Evolutionary conservation across 2,797 vertebrate species (phyloP).

Genomic region (Antrozous pallidus): DNA sequence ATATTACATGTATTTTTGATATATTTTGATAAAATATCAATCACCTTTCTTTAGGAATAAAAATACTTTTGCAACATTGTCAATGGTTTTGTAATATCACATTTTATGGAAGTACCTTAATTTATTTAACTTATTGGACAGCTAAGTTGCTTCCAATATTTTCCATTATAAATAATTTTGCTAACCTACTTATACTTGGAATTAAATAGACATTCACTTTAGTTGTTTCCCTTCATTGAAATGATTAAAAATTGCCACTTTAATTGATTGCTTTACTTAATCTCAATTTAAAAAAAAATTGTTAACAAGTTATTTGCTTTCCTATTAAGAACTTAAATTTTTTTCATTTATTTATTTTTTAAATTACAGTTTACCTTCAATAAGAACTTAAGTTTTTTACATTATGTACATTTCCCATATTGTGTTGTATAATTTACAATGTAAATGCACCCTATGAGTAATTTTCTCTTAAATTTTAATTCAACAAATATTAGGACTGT

Average conservation of each 20-base stretch:
- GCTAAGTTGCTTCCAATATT: conserved; percentile 29
- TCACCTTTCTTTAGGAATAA: background rate
- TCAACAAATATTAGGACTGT: background rate
- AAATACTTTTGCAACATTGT: background rate
- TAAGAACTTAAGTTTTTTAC: background rate
- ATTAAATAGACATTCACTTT: background rate
- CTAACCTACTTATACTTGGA: background rate
- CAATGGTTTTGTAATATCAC: background rate
- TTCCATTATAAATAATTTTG: conserved; percentile 8
- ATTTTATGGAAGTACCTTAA: background rate
- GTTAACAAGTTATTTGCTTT: background rate
- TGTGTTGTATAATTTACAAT: background rate
- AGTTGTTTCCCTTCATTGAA: background rate
- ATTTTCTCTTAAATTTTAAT: background rate
- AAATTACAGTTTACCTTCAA: background rate
- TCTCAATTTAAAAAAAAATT: background rate
- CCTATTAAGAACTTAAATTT: background rate
- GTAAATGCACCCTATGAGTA: background rate
- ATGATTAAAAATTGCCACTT: background rate
- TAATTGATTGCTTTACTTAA: background rate
- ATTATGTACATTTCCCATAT: background rate
- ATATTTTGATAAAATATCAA: conserved; percentile 28
- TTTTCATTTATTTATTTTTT: background rate
- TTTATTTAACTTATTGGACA: background rate
- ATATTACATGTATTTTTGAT: background rate